A percentile compares a stretch with the other conserved stretches of the same genome.
phyloP scores from a whole-genome alignment of 2,797 vertebrate genomes.

The Falco biarmicus region DNA sequence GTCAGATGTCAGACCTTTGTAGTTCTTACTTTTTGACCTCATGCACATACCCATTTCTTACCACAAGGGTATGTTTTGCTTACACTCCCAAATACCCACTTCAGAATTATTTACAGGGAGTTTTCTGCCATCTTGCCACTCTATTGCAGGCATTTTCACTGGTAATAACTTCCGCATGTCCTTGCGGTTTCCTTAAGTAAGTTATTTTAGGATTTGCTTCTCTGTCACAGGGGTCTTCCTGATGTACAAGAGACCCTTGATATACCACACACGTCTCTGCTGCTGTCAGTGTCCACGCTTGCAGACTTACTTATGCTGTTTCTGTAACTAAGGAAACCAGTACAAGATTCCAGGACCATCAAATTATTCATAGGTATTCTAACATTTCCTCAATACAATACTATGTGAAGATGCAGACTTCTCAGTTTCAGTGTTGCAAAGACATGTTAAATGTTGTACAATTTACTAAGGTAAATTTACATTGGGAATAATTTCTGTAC shows the following conservation, averaged over 20 bases:
- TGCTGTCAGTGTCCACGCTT: background rate
- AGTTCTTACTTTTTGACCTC: background rate
- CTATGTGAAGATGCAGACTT: background rate
- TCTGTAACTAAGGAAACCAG: background rate
- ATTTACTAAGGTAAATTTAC: background rate
- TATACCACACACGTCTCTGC: background rate
- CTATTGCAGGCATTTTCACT: background rate
- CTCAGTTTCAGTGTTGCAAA: background rate
- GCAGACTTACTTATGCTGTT: background rate
- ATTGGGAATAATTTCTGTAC: background rate
- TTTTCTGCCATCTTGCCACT: background rate
- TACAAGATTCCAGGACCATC: background rate
- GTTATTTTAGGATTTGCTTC: background rate
- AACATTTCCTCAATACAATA: background rate
- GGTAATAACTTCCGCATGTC: rapidly evolving
- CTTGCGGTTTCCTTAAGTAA: background rate
- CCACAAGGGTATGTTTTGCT: background rate
- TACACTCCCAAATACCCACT: background rate
- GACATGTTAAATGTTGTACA: background rate
- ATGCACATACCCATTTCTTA: background rate
- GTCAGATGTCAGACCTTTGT: background rate
- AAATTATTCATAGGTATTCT: background rate
- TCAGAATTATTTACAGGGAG: background rate
- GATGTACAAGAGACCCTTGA: background rate
- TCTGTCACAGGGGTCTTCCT: background rate